These are phyloP conservation scores for Serrognathus titanus DNA, from an alignment of 2,888 invertebrate species.

Conservation along the genomic window DNA sequence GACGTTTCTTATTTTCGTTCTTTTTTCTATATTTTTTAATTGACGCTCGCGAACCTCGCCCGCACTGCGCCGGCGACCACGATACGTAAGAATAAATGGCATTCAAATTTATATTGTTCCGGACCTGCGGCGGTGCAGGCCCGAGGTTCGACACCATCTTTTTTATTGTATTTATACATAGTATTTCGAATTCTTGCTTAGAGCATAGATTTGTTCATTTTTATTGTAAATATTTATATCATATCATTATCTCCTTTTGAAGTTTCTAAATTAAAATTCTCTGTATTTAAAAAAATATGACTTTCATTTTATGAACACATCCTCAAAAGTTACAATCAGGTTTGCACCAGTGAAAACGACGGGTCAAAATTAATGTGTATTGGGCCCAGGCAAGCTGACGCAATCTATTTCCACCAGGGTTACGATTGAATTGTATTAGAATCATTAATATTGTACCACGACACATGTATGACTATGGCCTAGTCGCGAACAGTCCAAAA, in stretches of 20 bases:
- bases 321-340: no score
- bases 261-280: constrained; percentile 72
- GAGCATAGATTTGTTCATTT: constrained; percentile 54
- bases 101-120: not conserved
- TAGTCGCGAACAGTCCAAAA: no score
- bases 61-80: not conserved
- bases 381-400: no score
- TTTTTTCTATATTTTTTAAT: not conserved
- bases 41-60: not conserved
- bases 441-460: no score
- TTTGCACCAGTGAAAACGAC: no score
- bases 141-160: not conserved
- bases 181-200: constrained; percentile 43
- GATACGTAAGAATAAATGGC: not conserved
- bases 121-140: not conserved
- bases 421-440: no score
- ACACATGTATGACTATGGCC: no score
- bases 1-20: constrained; percentile 8
- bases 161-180: constrained; percentile 24
- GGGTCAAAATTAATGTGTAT: no score
- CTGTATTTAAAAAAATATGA: constrained; percentile 50
- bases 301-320: not conserved
- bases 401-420: no score
- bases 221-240: constrained; percentile 55
- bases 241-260: constrained; percentile 76